Evolutionary conservation across 2,797 vertebrate genomes (phyloP).

Genomic region (Okamejei kenojei): DNA sequence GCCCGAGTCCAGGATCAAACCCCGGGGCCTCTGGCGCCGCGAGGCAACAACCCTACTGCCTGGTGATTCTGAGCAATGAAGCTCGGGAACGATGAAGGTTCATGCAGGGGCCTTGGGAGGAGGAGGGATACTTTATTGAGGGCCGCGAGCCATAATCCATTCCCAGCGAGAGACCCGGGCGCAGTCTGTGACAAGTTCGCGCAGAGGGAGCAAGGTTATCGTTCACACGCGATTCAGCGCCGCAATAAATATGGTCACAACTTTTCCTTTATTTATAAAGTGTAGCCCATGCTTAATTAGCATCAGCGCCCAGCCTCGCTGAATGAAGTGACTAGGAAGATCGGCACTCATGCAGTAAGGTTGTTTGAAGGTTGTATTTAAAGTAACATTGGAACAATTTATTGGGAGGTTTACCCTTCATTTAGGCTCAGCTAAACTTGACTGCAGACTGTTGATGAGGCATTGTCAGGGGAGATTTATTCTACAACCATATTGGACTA

Average conservation of each 20-base stretch:
- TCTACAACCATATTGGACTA: not conserved
- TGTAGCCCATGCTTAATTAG: not conserved
- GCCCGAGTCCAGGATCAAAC: too few relatives aligned
- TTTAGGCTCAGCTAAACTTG: not conserved
- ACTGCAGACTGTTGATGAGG: conserved; percentile 7
- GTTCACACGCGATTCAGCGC: not conserved
- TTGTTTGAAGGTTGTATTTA: not conserved
- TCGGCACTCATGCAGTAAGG: not conserved
- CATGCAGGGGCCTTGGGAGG: not conserved
- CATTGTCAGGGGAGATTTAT: conserved; percentile 4
- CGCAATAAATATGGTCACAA: not conserved
- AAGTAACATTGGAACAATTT: conserved; percentile 25
- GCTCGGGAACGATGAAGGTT: not conserved
- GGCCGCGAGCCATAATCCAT: not conserved
- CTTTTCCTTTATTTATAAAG: not conserved
- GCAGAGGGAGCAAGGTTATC: not conserved
- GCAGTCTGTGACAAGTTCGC: not conserved
- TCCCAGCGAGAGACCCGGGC: not conserved
- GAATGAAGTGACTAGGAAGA: too few relatives aligned
- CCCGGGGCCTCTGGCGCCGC: too few relatives aligned
- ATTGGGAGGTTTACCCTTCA: conserved; percentile 32
- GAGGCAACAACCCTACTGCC: too few relatives aligned
- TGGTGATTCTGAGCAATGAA: not conserved
- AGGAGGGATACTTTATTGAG: not conserved
- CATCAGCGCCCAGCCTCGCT: not conserved